phyloP scores from a whole-genome alignment of 2,888 invertebrate genomes.

The Ctena decussata region DNA sequence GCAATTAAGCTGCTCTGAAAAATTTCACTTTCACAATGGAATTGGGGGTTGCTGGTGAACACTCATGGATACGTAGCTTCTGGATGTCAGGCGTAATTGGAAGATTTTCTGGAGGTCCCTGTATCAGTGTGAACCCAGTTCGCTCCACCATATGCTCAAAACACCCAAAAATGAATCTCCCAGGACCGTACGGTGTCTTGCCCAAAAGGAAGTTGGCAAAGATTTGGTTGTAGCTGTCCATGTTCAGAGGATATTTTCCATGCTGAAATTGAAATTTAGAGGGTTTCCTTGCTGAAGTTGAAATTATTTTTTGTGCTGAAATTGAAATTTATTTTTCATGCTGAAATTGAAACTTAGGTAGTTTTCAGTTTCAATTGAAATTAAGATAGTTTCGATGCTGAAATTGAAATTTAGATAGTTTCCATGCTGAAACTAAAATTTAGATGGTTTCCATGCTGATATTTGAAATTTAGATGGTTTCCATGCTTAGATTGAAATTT shows the following conservation, averaged over 20 bases:
- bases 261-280: constrained; percentile 53
- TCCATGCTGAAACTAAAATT: too few relatives aligned
- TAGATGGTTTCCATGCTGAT: too few relatives aligned
- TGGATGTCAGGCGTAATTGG: background rate
- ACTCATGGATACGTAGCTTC: background rate
- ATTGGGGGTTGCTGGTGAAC: constrained; percentile 39
- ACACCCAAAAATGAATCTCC: constrained; percentile 78
- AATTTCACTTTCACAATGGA: constrained; percentile 50
- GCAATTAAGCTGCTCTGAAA: constrained; percentile 26
- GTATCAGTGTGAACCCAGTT: constrained; percentile 67
- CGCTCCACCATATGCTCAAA: constrained; percentile 69
- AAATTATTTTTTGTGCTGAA: too few relatives aligned
- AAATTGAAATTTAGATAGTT: too few relatives aligned
- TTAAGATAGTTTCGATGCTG: too few relatives aligned
- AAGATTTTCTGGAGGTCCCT: constrained; percentile 4
- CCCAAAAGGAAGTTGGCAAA: constrained; percentile 80
- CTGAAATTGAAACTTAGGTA: too few relatives aligned
- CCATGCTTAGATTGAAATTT: too few relatives aligned
- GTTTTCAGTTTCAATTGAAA: too few relatives aligned
- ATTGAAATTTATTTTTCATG: too few relatives aligned
- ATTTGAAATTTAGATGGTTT: too few relatives aligned
- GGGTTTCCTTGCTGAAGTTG: too few relatives aligned
- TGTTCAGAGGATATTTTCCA: constrained; percentile 70
- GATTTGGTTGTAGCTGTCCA: constrained; percentile 73
- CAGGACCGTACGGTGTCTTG: constrained; percentile 76